These are phyloP conservation scores for Hemistola chrysoprasaria DNA, from an alignment of 2,888 invertebrate species.

Conservation along the genomic window DNA sequence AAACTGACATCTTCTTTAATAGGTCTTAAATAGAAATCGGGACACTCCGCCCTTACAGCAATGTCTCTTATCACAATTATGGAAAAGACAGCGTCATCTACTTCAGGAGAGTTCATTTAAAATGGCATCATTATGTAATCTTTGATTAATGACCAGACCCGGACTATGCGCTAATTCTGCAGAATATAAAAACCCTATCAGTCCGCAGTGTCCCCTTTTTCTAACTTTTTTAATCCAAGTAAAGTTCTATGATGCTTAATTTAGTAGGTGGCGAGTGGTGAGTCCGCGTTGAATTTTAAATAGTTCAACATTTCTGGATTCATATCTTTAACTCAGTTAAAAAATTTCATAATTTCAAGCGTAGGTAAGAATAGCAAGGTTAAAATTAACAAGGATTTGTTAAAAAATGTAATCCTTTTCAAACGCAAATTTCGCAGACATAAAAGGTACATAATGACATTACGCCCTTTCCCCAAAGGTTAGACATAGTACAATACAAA, in stretches of 20 bases:
- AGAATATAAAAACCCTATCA: conserved; percentile 43
- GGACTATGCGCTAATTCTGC: conserved; percentile 56
- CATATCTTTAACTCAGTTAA: conserved; percentile 29
- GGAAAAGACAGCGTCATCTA: conserved; percentile 19
- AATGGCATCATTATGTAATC: conserved; percentile 51
- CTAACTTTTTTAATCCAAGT: conserved; percentile 41
- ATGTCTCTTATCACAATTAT: conserved; percentile 3
- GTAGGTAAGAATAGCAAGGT: too few relatives aligned
- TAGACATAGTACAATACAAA: too few relatives aligned
- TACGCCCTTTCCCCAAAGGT: too few relatives aligned
- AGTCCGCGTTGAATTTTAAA: conserved; percentile 49
- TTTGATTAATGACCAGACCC: conserved; percentile 65
- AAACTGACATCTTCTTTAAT: too few relatives aligned
- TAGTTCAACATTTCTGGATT: conserved; percentile 38
- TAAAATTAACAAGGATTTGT: too few relatives aligned
- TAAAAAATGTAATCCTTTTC: too few relatives aligned
- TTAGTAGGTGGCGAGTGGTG: conserved; percentile 38
- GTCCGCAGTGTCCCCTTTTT: conserved; percentile 30
- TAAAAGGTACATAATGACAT: too few relatives aligned
- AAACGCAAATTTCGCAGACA: too few relatives aligned
- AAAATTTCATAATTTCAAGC: too few relatives aligned
- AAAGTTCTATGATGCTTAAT: conserved; percentile 39
- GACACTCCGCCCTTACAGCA: too few relatives aligned
- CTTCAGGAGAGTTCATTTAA: conserved; percentile 35
- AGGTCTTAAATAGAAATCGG: too few relatives aligned